Evolutionary conservation across 2,797 vertebrate species (phyloP).

Genomic region (Coracias cyanogaster): DNA sequence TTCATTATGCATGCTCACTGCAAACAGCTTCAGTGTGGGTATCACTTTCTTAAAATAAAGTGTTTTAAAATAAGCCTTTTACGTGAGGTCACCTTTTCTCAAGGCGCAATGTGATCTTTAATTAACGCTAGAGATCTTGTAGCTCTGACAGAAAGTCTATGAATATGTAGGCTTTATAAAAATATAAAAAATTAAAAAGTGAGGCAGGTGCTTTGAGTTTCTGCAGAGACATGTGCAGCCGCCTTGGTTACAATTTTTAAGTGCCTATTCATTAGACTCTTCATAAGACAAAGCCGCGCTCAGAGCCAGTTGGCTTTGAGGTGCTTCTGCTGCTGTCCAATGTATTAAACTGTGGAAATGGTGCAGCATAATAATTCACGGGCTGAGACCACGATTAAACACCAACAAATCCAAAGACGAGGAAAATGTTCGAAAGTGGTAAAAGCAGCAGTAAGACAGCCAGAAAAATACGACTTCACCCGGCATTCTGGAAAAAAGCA

Average conservation of each 20-base stretch:
- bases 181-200: not conserved
- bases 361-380: not conserved
- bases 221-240: not conserved
- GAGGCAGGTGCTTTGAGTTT: not conserved
- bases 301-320: not conserved
- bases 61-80: slow-evolving; percentile 8
- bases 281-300: not conserved
- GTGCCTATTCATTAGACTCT: not conserved
- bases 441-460: not conserved
- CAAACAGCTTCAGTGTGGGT: not conserved
- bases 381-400: not conserved
- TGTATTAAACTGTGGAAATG: not conserved
- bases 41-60: slow-evolving; percentile 9
- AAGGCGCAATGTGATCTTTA: not conserved
- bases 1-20: not conserved
- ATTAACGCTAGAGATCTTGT: not conserved
- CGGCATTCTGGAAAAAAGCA: not conserved
- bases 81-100: not conserved
- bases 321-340: slow-evolving; percentile 6
- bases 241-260: not conserved
- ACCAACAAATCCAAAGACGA: not conserved
- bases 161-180: not conserved
- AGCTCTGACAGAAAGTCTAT: not conserved
- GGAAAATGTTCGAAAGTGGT: not conserved
- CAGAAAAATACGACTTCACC: not conserved